Evolutionary conservation across 2,113 vertebrate species (phyloP), one percentile per base, ranked within the genome.

Genomic region (cat (Felis catus)): DNA sequence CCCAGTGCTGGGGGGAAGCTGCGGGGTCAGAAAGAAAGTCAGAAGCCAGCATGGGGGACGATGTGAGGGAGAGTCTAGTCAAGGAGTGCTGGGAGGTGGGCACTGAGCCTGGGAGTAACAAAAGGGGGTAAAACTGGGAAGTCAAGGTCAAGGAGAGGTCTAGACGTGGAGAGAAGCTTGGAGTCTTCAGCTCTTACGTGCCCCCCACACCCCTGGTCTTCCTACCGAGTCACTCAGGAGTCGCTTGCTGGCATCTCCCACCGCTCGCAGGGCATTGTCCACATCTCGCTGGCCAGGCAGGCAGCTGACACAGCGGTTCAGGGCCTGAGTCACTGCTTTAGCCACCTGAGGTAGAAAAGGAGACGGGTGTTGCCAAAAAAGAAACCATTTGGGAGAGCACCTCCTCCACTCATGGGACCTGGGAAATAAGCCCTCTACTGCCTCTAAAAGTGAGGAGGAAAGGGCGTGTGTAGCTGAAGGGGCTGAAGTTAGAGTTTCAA

Each of bases 231-330:
- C 98, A 0, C 99, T 97, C 1, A 99, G 99, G 10, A 99, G 99
- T 31, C 98, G 99, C 98, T 99, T 99, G 99, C 99, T 99, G 98
- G 99, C 99, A 92, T 99, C 99, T 89, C 99, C 99, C 68, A 99
- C 99, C 12, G 99, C 98, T 94, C 99, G 99, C 76, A 99, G 99
- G 96, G 99, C 99, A 39, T 99, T 99, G 4, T 99, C 99, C 97
- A 99, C 99, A 0, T 99, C 99, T 92, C 99, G 99, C 98, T 99
- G 99, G 9, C 99, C 99, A 0, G 99, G 99, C 51, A 99, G 99
- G 98, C 99, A 99, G 99, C 99, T 99, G 76, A 99, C 99, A 0
- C 99, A 99, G 92, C 99, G 99, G 98, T 99, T 99, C 97, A 99
- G 98, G 13, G 99, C 99, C 98, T 99, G 99, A 0, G 99, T 99